phyloP scores from a whole-genome alignment of 2,113 vertebrate genomes.

The Alces alces region DNA sequence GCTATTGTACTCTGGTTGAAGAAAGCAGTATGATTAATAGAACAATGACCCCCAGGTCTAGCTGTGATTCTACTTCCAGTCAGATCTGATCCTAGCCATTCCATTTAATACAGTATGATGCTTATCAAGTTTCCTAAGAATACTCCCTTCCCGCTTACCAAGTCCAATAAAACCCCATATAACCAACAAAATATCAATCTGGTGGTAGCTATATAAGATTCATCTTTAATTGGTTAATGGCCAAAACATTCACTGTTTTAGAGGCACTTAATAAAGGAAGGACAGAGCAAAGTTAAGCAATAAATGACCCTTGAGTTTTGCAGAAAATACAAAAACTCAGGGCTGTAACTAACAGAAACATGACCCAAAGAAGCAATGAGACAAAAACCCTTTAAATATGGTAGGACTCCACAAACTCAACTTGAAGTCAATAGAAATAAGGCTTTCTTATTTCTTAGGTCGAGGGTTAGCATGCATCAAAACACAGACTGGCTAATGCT shows the following conservation, averaged over 20 bases:
- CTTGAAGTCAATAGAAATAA: neutral
- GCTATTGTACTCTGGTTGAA: neutral
- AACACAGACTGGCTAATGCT: neutral
- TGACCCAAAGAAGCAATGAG: neutral
- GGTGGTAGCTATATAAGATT: neutral
- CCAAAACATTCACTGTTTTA: conserved; percentile 9
- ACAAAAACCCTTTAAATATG: conserved; percentile 14
- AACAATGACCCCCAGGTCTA: neutral
- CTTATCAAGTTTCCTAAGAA: neutral
- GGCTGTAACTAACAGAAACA: neutral
- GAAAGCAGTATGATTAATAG: conserved; percentile 18
- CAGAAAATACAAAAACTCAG: conserved; percentile 39
- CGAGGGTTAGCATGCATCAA: neutral
- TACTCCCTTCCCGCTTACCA: neutral
- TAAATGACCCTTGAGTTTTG: neutral
- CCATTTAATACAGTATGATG: neutral
- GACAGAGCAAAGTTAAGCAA: neutral
- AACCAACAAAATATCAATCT: conserved; percentile 24
- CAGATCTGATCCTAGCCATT: neutral
- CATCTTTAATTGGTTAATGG: neutral
- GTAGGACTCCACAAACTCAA: neutral
- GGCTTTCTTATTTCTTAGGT: neutral
- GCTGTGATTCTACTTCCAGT: neutral
- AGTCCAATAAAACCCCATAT: neutral
- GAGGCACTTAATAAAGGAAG: neutral